Percentiles rank a stretch among this genome's conserved stretches.
Evolutionary conservation across 2,888 invertebrate species (phyloP).

Genomic region (Heliconius ismenius): DNA sequence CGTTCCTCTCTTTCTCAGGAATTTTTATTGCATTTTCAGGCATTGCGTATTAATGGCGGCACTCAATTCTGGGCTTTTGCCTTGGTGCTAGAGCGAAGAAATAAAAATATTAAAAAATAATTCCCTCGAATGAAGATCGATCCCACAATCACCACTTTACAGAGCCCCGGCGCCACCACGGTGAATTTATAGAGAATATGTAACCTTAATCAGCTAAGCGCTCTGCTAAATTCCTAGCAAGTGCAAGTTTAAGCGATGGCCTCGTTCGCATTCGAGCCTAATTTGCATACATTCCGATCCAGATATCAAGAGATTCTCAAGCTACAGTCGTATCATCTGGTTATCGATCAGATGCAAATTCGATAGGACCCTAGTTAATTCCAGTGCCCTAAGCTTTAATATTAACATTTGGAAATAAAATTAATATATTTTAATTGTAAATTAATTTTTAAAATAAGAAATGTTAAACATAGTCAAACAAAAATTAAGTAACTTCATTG

Average conservation of each 20-base stretch:
- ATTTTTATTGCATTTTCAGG: no score
- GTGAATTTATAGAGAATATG: conserved; percentile 11
- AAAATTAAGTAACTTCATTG: background rate
- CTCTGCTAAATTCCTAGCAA: conserved; percentile 40
- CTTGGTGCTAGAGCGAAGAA: no score
- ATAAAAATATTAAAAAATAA: no score
- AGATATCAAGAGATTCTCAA: conserved; percentile 41
- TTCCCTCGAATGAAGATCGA: no score
- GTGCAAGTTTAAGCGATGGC: conserved; percentile 42
- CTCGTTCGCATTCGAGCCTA: conserved; percentile 42
- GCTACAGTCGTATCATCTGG: conserved; percentile 33
- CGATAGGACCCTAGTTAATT: conserved; percentile 30
- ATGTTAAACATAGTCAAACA: background rate
- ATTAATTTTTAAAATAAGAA: background rate
- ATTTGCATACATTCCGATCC: conserved; percentile 44
- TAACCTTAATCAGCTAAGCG: conserved; percentile 32
- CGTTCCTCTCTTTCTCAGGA: no score
- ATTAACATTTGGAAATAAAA: conserved; percentile 7
- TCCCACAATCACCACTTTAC: no score
- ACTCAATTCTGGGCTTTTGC: no score
- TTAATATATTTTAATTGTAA: conserved; percentile 5
- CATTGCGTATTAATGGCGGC: no score
- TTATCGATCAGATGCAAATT: conserved; percentile 38
- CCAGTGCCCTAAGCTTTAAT: conserved; percentile 20
- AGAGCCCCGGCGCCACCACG: no score